phyloP scores from a whole-genome alignment of 2,113 vertebrate genomes.

The Scalopus aquaticus region DNA sequence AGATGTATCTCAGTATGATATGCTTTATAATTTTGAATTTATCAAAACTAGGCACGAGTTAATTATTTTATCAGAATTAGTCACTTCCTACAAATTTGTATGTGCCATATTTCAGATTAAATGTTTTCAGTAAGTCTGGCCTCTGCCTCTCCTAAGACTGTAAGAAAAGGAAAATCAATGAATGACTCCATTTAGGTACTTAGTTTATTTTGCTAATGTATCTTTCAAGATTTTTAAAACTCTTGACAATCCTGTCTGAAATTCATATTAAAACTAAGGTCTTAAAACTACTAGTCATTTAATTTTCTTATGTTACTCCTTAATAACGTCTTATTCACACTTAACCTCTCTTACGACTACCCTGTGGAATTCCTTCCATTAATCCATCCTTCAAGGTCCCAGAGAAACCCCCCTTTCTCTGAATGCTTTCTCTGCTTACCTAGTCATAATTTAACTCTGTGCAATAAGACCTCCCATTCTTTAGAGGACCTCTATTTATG shows the following conservation, averaged over 20 bases:
- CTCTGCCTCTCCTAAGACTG: not conserved
- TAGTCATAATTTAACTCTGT: not conserved
- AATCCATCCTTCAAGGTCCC: not conserved
- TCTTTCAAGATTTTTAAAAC: not conserved
- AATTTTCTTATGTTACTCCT: not conserved
- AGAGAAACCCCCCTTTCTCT: not conserved
- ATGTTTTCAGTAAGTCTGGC: not conserved
- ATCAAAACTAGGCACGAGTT: not conserved
- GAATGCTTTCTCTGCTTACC: not conserved
- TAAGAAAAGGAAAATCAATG: conserved; percentile 18
- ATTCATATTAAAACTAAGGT: not conserved
- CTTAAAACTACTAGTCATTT: not conserved
- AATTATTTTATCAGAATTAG: not conserved
- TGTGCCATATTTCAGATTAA: not conserved
- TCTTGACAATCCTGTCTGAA: not conserved
- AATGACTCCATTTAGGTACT: not conserved
- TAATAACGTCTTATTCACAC: not conserved
- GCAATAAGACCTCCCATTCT: not conserved
- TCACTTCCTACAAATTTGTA: not conserved
- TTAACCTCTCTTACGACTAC: not conserved
- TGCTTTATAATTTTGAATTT: not conserved
- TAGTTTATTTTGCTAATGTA: not conserved
- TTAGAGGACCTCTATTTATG: not conserved
- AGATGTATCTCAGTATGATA: not conserved
- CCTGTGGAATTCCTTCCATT: not conserved